Conservation (phyloP, 2,888 invertebrate species). For the Agriopis aurantiaria region DNA sequence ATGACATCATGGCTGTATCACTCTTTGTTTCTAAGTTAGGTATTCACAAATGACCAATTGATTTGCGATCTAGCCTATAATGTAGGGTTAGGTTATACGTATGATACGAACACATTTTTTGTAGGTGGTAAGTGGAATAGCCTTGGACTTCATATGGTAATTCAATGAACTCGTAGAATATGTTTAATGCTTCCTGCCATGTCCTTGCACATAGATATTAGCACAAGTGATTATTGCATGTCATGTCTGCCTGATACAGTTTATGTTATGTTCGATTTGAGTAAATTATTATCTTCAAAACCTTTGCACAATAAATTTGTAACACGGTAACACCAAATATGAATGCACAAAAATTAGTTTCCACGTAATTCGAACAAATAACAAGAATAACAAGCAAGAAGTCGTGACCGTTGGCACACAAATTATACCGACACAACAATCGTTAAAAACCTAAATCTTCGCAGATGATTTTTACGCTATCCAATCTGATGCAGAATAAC, state of each 20-base stretch:
- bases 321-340: not conserved
- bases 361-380: not conserved
- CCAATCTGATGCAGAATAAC: not conserved
- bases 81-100: not conserved
- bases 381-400: not conserved
- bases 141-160: slow-evolving; percentile 4
- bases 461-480: not conserved
- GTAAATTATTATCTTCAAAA: not conserved
- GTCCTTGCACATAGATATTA: not conserved
- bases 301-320: not conserved
- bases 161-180: not conserved
- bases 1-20: slow-evolving; percentile 41
- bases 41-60: slow-evolving; percentile 44
- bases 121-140: not conserved
- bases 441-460: not conserved
- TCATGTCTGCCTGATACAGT: not conserved
- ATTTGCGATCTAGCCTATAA: slow-evolving; percentile 38
- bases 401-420: not conserved
- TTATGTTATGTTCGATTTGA: not conserved
- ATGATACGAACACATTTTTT: not conserved
- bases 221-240: slow-evolving; percentile 1
- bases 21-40: slow-evolving; percentile 31
- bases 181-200: not conserved
- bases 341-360: not conserved
- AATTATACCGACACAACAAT: not conserved